phyloP scores from a whole-genome alignment of 1,140 invertebrate species.

The Drosophila sp. region DNA sequence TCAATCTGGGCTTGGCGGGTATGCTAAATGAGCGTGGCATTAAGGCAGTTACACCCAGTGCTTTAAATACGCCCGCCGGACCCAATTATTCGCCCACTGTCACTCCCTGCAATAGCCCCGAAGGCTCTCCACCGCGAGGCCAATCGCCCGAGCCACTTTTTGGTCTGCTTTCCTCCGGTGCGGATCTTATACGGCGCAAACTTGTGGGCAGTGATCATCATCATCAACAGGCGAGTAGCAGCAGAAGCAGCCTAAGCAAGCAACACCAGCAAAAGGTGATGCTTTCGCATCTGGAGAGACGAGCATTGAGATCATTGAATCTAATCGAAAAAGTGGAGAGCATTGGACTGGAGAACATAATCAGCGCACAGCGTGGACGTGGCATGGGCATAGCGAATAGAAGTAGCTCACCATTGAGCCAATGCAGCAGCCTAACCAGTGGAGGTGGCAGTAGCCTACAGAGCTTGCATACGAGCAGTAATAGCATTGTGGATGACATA shows the following conservation, averaged over 20 bases:
- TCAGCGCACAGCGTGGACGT: conserved; percentile 84
- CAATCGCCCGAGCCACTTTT: conserved; percentile 86
- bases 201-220: conserved; percentile 84
- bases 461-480: conserved; percentile 83
- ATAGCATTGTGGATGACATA: conserved; percentile 80
- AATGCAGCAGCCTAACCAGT: conserved; percentile 1
- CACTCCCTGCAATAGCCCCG: conserved; percentile 92
- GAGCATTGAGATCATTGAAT: conserved; percentile 84
- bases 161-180: conserved; percentile 88
- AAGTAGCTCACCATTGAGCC: conserved; percentile 86
- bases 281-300: conserved; percentile 84
- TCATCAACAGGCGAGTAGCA: conserved; percentile 63
- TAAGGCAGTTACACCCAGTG: conserved; percentile 88
- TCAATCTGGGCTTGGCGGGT: conserved; percentile 90
- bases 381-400: conserved; percentile 77
- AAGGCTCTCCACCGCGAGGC: conserved; percentile 85
- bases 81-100: conserved; percentile 90
- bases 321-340: conserved; percentile 88
- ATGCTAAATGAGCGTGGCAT: conserved; percentile 92
- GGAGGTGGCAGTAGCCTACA: conserved; percentile 86
- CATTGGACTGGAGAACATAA: conserved; percentile 87
- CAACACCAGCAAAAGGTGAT: conserved; percentile 82
- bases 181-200: conserved; percentile 89
- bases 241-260: conserved; percentile 71
- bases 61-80: conserved; percentile 87